Conservation (phyloP, 92 coral and sea anemone genomes). For the Paragorgia papillata region DNA sequence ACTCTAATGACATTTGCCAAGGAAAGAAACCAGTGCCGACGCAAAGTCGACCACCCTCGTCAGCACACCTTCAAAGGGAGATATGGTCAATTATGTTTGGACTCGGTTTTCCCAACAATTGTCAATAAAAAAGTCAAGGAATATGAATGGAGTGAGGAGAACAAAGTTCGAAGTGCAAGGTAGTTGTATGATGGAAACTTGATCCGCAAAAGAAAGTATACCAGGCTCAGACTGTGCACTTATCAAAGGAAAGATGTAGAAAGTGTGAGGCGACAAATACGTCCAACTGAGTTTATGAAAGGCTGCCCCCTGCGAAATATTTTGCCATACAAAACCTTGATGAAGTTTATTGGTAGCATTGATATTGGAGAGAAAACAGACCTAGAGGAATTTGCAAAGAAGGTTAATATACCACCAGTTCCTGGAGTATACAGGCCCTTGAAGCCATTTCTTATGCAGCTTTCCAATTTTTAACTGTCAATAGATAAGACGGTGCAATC, state of each 20-base stretch:
- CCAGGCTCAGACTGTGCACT: constrained; percentile 10
- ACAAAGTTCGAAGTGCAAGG: constrained; percentile 19
- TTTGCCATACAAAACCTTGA: constrained; percentile 59
- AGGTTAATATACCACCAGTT: constrained; percentile 39
- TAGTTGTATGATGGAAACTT: constrained; percentile 26
- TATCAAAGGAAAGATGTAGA: constrained; percentile 1
- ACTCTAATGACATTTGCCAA: constrained; percentile 22
- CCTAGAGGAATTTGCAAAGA: constrained; percentile 45
- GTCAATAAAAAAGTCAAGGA: constrained; percentile 38
- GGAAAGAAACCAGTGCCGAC: constrained; percentile 51
- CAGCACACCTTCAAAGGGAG: constrained; percentile 50
- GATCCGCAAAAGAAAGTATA: constrained; percentile 28
- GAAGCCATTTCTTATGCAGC: constrained; percentile 43
- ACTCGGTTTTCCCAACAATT: constrained; percentile 50
- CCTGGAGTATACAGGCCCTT: constrained; percentile 55
- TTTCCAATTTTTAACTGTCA: constrained; percentile 47
- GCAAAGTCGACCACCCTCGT: constrained; percentile 52
- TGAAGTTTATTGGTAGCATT: constrained; percentile 51
- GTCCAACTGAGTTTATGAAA: constrained; percentile 49
- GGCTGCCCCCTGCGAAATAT: constrained; percentile 59
- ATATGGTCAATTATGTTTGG: constrained; percentile 40
- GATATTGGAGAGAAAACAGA: constrained; percentile 56
- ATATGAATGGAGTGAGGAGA: constrained; percentile 43
- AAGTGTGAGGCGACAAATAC: neutral
- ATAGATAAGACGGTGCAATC: constrained; percentile 39